Evolutionary conservation across 2,888 invertebrate species (phyloP).

Genomic region (Cryptus armator): DNA sequence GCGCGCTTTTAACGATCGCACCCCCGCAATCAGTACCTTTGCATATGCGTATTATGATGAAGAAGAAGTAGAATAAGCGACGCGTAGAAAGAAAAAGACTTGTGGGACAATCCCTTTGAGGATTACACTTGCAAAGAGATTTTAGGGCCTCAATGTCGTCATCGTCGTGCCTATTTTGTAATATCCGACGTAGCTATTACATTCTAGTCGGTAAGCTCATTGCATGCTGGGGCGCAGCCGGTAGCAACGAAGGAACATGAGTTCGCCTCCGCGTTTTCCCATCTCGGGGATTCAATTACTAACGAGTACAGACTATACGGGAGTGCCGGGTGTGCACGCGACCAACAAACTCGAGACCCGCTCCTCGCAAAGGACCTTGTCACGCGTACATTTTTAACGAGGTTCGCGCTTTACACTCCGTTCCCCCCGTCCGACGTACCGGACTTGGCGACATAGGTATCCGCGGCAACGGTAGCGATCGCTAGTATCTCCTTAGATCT

Average conservation of each 20-base stretch:
- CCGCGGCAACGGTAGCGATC: slow-evolving; percentile 45
- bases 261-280: slow-evolving; percentile 66
- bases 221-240: slow-evolving; percentile 55
- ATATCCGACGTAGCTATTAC: slow-evolving; percentile 42
- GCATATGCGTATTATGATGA: not conserved
- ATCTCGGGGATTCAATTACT: slow-evolving; percentile 76
- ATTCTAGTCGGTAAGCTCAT: not conserved
- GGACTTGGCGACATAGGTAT: slow-evolving; percentile 57
- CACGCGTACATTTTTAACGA: slow-evolving; percentile 80
- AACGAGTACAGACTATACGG: slow-evolving; percentile 75
- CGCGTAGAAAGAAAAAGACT: not conserved
- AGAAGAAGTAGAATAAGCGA: too few relatives aligned
- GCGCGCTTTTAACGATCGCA: too few relatives aligned
- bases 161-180: slow-evolving; percentile 8
- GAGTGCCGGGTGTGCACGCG: slow-evolving; percentile 68
- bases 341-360: slow-evolving; percentile 66
- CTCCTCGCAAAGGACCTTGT: slow-evolving; percentile 76
- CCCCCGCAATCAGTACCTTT: too few relatives aligned
- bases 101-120: not conserved
- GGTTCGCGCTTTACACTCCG: slow-evolving; percentile 64
- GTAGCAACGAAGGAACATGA: slow-evolving; percentile 72
- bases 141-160: not conserved
- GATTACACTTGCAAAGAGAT: not conserved
- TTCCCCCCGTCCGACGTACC: slow-evolving; percentile 17
- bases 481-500: slow-evolving; percentile 62